Conservation (phyloP, 2,113 vertebrate genomes). For the Scophthalmus maximus region DNA sequence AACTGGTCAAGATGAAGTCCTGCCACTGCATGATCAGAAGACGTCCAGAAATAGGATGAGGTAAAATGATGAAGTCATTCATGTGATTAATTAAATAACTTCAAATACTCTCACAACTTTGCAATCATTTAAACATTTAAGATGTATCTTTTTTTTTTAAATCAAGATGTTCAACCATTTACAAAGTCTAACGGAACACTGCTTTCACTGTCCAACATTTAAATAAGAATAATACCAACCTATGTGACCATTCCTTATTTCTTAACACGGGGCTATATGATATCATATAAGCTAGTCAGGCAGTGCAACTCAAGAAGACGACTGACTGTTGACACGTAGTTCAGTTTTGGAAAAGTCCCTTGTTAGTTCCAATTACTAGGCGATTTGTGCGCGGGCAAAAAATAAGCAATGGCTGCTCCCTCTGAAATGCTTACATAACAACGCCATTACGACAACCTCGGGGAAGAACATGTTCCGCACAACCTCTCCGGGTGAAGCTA, state of each 20-base stretch:
- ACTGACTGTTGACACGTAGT: not conserved
- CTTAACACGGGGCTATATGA: not conserved
- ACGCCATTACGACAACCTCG: slow-evolving; percentile 36
- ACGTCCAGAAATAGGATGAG: not conserved
- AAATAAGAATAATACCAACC: not conserved
- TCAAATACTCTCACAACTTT: not conserved
- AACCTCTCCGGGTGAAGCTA: not conserved
- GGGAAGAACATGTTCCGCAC: slow-evolving; percentile 2
- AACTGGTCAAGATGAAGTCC: not conserved
- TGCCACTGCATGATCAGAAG: not conserved
- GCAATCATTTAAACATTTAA: not conserved
- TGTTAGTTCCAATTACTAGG: slow-evolving; percentile 43
- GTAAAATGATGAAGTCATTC: not conserved
- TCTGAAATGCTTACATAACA: slow-evolving; percentile 53
- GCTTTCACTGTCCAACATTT: not conserved
- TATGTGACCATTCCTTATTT: too few relatives aligned
- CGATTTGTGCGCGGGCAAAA: slow-evolving; percentile 34
- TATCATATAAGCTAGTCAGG: not conserved
- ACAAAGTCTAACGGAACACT: not conserved
- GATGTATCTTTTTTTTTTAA: not conserved
- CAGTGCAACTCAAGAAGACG: not conserved
- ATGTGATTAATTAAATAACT: not conserved
- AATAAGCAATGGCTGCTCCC: slow-evolving; percentile 44
- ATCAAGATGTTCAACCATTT: not conserved
- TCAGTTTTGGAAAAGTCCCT: slow-evolving; percentile 5